Evolutionary conservation across 2,888 invertebrate species (phyloP).

Genomic region (Morpho helenor): DNA sequence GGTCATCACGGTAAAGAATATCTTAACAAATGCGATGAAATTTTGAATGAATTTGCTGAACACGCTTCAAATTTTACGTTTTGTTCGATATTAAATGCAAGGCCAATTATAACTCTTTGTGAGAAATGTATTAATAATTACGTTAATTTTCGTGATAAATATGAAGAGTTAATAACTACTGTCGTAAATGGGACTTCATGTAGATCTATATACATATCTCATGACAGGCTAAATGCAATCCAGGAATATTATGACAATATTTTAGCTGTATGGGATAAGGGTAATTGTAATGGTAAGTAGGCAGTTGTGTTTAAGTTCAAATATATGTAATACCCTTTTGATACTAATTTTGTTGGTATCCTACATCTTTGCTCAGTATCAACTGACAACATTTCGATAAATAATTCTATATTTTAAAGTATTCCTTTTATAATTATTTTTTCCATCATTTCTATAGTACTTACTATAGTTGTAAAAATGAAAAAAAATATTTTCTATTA

Average conservation of each 20-base stretch:
- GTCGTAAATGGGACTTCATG: conserved; percentile 77
- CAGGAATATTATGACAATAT: conserved; percentile 77
- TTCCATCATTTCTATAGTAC: too few species aligned
- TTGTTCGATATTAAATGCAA: conserved; percentile 80
- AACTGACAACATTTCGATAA: too few species aligned
- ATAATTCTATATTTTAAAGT: too few species aligned
- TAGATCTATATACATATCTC: conserved; percentile 77
- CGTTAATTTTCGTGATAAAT: conserved; percentile 68
- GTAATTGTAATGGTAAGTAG: conserved; percentile 80
- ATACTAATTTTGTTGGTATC: not conserved
- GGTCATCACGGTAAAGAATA: conserved; percentile 15
- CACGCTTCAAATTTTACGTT: conserved; percentile 78
- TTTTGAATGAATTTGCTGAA: conserved; percentile 69
- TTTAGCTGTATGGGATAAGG: conserved; percentile 78
- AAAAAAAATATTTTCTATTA: not conserved
- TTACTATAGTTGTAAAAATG: not conserved
- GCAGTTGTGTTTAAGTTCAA: not conserved
- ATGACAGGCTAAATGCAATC: conserved; percentile 81
- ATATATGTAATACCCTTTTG: not conserved
- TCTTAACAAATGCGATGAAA: conserved; percentile 44
- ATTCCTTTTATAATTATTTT: too few species aligned
- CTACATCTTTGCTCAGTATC: too few species aligned
- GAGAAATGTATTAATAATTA: conserved; percentile 78
- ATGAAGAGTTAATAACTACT: conserved; percentile 65
- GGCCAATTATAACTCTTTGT: conserved; percentile 80